Percentiles rank a stretch among this genome's conserved stretches.
phyloP scores from a whole-genome alignment of 1,140 invertebrate genomes.

The Drosophila kanapiae region DNA sequence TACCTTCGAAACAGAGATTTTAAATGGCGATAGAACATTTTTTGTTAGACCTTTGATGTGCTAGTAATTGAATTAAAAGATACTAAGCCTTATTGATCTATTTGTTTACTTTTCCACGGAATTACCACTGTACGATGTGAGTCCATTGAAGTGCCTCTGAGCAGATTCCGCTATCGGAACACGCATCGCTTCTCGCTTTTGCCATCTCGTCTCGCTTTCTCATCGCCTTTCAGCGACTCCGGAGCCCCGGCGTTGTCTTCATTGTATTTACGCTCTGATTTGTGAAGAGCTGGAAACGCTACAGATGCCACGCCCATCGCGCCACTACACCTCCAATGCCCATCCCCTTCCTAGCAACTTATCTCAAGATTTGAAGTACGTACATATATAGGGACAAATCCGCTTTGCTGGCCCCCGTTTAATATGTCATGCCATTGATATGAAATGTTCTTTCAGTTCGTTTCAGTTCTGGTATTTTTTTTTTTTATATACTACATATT shows the following conservation, averaged over 20 bases:
- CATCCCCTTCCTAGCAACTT: neutral
- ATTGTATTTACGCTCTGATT: constrained; percentile 81
- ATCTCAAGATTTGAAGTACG: constrained; percentile 48
- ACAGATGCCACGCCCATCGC: constrained; percentile 28
- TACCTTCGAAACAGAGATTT: neutral
- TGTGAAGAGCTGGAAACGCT: constrained; percentile 65
- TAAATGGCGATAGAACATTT: neutral
- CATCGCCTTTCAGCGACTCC: constrained; percentile 42
- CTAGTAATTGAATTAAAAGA: neutral
- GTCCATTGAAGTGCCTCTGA: constrained; percentile 60
- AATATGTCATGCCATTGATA: constrained; percentile 77
- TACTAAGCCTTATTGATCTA: neutral
- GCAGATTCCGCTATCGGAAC: constrained; percentile 65
- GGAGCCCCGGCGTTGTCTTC: constrained; percentile 25
- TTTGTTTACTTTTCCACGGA: neutral
- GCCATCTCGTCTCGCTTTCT: constrained; percentile 43
- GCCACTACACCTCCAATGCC: neutral
- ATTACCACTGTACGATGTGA: constrained; percentile 25
- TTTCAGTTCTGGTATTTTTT: constrained; percentile 26
- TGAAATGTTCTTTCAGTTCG: constrained; percentile 41
- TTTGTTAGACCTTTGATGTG: neutral
- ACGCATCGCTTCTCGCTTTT: constrained; percentile 53
- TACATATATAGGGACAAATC: constrained; percentile 48
- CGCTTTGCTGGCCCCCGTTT: constrained; percentile 66
- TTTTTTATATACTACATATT: neutral